Percentiles rank a stretch among this genome's conserved stretches.
These are phyloP conservation scores for Thalassoma bifasciatum DNA, from an alignment of 2,113 vertebrate genomes.

Conservation along the genomic window DNA sequence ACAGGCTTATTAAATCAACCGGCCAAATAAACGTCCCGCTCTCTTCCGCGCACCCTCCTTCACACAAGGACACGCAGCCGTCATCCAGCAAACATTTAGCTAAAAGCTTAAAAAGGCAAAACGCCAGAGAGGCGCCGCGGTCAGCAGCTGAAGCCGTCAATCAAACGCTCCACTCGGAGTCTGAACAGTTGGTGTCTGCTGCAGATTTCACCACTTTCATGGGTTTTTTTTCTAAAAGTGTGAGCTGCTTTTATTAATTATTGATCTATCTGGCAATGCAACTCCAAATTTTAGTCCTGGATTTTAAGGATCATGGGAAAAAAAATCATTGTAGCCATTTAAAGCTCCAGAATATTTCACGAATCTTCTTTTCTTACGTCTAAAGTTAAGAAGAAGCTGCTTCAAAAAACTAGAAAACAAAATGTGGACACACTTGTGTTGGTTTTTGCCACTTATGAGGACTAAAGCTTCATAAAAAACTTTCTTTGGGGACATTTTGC, in stretches of 20 bases:
- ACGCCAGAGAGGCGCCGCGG: constrained; percentile 12
- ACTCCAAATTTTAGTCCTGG: no score
- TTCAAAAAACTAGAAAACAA: no score
- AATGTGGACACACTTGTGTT: no score
- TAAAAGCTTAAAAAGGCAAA: constrained; percentile 37
- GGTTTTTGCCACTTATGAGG: no score
- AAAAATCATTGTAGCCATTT: no score
- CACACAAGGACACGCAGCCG: constrained; percentile 34
- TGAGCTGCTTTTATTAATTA: constrained; percentile 27
- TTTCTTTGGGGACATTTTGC: no score
- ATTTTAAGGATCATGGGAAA: no score
- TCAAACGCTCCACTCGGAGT: constrained; percentile 3
- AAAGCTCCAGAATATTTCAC: no score
- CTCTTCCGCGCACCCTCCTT: constrained; percentile 27
- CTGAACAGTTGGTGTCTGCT: constrained; percentile 34
- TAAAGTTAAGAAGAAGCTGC: no score
- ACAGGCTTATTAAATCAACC: constrained; percentile 25
- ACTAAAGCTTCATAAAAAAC: no score
- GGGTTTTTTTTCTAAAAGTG: neutral
- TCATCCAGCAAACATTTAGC: constrained; percentile 19
- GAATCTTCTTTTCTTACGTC: no score
- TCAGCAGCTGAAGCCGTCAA: constrained; percentile 18
- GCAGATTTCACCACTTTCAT: constrained; percentile 36
- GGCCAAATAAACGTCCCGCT: constrained; percentile 25
- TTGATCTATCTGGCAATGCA: no score